These are phyloP conservation scores for Pristionchus mayeri DNA, from an alignment of 2,888 invertebrate genomes.

Conservation along the genomic window DNA sequence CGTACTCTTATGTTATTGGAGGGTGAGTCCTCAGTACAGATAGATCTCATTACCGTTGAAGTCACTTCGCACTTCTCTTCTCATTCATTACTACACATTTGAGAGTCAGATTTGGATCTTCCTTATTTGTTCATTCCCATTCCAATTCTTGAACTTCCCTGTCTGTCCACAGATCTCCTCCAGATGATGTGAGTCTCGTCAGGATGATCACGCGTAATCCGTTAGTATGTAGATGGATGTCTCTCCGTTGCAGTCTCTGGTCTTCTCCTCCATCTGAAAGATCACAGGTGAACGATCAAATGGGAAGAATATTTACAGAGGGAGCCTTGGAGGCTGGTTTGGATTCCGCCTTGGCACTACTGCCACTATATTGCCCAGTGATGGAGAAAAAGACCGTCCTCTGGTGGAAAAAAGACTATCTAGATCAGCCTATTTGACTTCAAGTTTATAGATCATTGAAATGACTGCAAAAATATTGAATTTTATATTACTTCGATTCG, in stretches of 20 bases:
- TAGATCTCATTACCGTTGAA: too few species aligned
- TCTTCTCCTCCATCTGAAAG: background rate
- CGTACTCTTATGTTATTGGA: too few species aligned
- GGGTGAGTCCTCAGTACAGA: too few species aligned
- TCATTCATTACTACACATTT: too few species aligned
- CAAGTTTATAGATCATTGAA: too few species aligned
- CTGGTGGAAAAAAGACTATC: background rate
- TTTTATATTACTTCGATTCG: background rate
- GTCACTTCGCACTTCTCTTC: too few species aligned
- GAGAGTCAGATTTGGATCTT: too few species aligned
- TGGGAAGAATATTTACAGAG: background rate
- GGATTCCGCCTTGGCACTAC: background rate
- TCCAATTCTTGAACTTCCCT: background rate
- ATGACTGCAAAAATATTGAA: too few species aligned
- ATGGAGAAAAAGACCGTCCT: background rate
- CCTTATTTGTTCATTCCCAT: too few species aligned
- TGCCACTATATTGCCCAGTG: background rate
- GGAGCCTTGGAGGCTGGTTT: conserved; percentile 9
- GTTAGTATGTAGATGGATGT: background rate
- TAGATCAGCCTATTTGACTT: too few species aligned
- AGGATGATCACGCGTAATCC: too few species aligned
- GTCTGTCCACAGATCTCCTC: background rate
- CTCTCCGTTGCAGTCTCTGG: background rate
- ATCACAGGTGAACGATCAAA: background rate
- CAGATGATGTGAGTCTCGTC: too few species aligned